Evolutionary conservation across 2,888 invertebrate species (phyloP), one percentile per base, ranked within the genome.

Genomic region (Drosophila infuscata): DNA sequence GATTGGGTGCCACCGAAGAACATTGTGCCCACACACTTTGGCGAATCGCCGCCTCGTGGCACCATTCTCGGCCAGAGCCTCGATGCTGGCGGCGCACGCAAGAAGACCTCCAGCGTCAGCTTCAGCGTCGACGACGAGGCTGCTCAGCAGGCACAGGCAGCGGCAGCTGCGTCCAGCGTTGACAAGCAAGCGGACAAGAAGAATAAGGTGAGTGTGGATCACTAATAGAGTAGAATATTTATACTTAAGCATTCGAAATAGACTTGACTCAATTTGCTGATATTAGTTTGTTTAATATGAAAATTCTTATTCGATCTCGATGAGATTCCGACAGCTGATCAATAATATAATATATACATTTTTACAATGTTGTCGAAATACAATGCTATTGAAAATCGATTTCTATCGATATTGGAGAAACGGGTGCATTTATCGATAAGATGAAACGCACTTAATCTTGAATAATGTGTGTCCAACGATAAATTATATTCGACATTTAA

Each of bases 1-100:
- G 97, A 97, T 79, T 97, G 97, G 96, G 96, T 97, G 80, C 97
- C 97, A 80, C 97, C 97, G 46, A 95, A 97, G 84, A 96, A 96
- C 81, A 95, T 97, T 91, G 95, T 96, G 63, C 96, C 97, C 53
- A 95, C 95, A 71, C 95, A 96, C 85, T 95, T 95, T 38, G 95
- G 95, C 88, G 95, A 95, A 81, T 94, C 94, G 54, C 92, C 92
- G 71, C 91, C 93, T 53, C 90, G 91, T 93, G 82, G 88, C 74
- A 86, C 89, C 59, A 79, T 91, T 38, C 61, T 89, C 3, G 91
- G 91, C 51, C 88, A 91, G 64, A 92, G 90, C 61, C 83, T 92
- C 20, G 93, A 93, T 70, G 91, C 92, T 3, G 94, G 94, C 75
- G 94, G 94, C 48, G 94, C 94, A 33, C 94, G 96, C 54, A 96